Evolutionary conservation across 2,797 vertebrate species (phyloP), one percentile per base, ranked within the genome.

Genomic region (Enteromius afrohamiltoni): DNA sequence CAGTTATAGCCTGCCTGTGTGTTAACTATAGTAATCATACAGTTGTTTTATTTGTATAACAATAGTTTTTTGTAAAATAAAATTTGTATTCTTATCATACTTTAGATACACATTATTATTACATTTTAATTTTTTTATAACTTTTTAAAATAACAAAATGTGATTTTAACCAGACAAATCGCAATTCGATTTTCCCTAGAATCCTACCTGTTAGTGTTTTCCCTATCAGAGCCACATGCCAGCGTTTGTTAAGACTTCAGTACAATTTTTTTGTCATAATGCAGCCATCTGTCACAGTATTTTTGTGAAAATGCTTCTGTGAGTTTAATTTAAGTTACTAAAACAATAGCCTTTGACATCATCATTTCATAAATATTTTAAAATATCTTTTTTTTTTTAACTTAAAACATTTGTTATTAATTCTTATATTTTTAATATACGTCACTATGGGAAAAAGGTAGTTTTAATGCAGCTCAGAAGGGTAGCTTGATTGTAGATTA

Each of bases 251-350:
- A 16, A 49, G 55, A 11, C 21, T 23, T 23, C n/a, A 58, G 10
- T 13, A 23, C n/a, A 4, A 58, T 58, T 58, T 23, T 7, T 58
- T 37, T n/a, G n/a, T 9, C n/a, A 58, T 58, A 58, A 58, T 23
- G n/a, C 9, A 58, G n/a, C 3, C 55, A 58, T 23, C 9, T 58
- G 1, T 58, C 10, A 23, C 21, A 23, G n/a, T 58, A 23, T 23
- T 58, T 23, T 58, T 58, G n/a, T 23, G 55, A 58, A 58, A 58
- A 58, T 58, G 55, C 55, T 58, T 58, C 55, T 58, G 55, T 58
- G 55, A 23, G 55, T n/a, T 58, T 58, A 58, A 4, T 58, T 58
- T 58, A 58, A n/a, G 7, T 53, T 53, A 53, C 19, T 53, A 53
- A 53, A 53, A 9, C 51, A 53, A 53, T 21, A 53, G 51, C 8